These are phyloP conservation scores for Cryptocephalus primarius DNA, from an alignment of 2,888 invertebrate genomes.

Conservation along the genomic window DNA sequence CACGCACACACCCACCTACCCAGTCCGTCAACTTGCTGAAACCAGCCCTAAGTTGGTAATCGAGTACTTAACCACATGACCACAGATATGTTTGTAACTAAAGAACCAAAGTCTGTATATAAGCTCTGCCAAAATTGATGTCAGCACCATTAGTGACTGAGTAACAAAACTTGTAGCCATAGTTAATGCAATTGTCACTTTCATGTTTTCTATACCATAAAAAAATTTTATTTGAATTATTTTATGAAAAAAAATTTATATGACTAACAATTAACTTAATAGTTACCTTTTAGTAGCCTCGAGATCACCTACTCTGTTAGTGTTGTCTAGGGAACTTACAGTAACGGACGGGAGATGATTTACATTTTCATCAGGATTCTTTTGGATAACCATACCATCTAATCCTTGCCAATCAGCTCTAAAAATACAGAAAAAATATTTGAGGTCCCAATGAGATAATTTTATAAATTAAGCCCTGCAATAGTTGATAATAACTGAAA, in stretches of 20 bases:
- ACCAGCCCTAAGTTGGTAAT: too few species aligned
- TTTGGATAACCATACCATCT: conserved; percentile 61
- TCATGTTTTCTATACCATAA: too few species aligned
- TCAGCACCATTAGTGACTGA: too few species aligned
- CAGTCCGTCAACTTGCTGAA: too few species aligned
- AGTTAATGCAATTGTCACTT: too few species aligned
- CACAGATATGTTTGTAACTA: too few species aligned
- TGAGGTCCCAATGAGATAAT: conserved; percentile 6
- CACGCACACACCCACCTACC: too few species aligned
- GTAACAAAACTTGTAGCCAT: background rate
- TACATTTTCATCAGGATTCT: conserved; percentile 54
- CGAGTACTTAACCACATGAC: too few species aligned
- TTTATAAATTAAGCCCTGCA: background rate
- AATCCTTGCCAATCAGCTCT: conserved; percentile 62
- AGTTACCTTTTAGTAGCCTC: conserved; percentile 35
- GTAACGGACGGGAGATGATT: conserved; percentile 37
- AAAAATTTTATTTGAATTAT: too few species aligned
- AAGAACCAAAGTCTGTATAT: too few species aligned
- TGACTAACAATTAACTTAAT: conserved; percentile 1
- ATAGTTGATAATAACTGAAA: background rate
- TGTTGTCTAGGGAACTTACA: conserved; percentile 23
- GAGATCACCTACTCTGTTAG: conserved; percentile 21
- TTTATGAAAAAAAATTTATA: background rate
- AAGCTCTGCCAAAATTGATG: too few species aligned
- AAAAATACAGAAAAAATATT: conserved; percentile 13